phyloP scores from a whole-genome alignment of 2,113 vertebrate species.

The Macrotis lagotis region DNA sequence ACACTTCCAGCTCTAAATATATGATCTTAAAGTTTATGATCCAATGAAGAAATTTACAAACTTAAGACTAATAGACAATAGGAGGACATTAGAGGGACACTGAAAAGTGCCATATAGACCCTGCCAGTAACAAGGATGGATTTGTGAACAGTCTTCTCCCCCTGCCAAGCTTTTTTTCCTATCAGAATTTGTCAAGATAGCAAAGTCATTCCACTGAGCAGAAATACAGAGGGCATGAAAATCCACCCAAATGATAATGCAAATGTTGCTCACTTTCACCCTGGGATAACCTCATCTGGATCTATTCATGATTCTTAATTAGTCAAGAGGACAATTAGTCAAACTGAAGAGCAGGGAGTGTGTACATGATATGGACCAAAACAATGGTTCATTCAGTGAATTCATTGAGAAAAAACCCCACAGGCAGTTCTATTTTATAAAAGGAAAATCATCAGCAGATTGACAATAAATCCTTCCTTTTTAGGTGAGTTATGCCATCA shows the following conservation, averaged over 20 bases:
- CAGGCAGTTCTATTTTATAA: neutral
- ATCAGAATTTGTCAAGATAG: neutral
- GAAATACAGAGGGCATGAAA: neutral
- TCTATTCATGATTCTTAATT: neutral
- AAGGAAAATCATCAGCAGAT: neutral
- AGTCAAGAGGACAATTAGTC: neutral
- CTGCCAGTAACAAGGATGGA: neutral
- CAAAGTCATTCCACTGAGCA: neutral
- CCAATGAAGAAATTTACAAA: neutral
- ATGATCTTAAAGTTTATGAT: neutral
- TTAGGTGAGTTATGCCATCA: neutral
- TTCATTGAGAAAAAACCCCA: neutral
- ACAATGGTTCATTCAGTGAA: neutral
- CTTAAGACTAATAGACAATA: neutral
- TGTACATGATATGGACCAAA: neutral
- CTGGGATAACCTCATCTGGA: neutral
- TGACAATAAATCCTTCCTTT: neutral
- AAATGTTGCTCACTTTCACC: neutral
- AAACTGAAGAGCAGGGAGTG: neutral
- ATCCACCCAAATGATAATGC: neutral
- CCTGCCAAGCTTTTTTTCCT: neutral
- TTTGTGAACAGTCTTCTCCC: neutral
- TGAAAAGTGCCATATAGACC: neutral
- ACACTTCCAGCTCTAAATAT: neutral
- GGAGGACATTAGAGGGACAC: neutral